Evolutionary conservation across 2,113 vertebrate genomes (phyloP), one percentile per base, ranked within the genome.

Genomic region (Picathartes gymnocephalus): DNA sequence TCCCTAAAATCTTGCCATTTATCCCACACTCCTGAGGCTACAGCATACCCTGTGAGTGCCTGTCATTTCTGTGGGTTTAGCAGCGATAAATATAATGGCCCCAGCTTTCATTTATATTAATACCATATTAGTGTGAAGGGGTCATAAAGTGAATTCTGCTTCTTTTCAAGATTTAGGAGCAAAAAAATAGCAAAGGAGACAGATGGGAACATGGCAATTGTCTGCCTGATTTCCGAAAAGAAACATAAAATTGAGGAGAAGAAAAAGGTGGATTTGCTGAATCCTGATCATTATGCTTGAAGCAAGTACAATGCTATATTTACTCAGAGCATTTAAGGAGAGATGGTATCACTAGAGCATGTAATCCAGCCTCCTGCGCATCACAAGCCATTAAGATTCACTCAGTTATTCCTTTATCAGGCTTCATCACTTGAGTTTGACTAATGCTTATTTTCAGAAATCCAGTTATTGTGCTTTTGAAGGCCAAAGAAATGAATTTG

Each of bases 381-480:
- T 86, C 91, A 81, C 65, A 92, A 48, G 24, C 77, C 3, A 2
- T 78, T 91, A 87, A 22, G 48, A 39, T 53, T 96, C 83, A 61
- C 57, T 35, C 64, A 71, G 60, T 70, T 7, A 0, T 69, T 92
- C 77, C 44, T 88, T 91, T 92, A 95, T 92, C 83, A 72, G 81
- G 44, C 57, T 71, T 91, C 65, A 65, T 93, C 91, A 68, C 60
- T 54, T 81, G 69, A 93, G 80, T 84, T 95, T 95, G 92, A 95
- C 86, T 95, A 89, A 96, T 81, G 57, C 86, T 60, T 86, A 56
- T 92, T 95, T 94, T 93, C 77, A 89, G 83, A 95, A 94, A 92
- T 80, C 42, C 82, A 21, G 81, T 93, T 86, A 86, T 45, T 93
- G 58, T 93, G 50, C 64, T 81, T 92, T 70, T 78, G 91, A 93